Percentiles rank a stretch among this genome's conserved stretches.
Conservation (phyloP, 2,113 vertebrate species). For the Scomber japonicus region DNA sequence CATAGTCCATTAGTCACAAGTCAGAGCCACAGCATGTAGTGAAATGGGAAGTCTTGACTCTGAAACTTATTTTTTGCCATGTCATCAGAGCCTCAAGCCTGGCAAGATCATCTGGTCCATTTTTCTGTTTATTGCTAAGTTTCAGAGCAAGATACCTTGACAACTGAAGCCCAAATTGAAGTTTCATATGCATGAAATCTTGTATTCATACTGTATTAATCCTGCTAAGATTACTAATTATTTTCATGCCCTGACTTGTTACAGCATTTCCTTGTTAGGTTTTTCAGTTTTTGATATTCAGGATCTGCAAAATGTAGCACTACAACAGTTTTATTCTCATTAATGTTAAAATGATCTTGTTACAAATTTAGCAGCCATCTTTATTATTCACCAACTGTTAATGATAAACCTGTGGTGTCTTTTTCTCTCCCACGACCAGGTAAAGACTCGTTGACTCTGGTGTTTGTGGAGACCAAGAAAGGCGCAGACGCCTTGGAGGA, state of each 20-base stretch:
- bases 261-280: too few relatives aligned
- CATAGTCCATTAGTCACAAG: not conserved
- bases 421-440: constrained; percentile 79
- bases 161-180: not conserved
- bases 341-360: not conserved
- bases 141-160: not conserved
- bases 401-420: not conserved
- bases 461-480: constrained; percentile 99
- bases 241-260: too few relatives aligned
- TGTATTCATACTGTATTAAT: too few relatives aligned
- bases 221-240: too few relatives aligned
- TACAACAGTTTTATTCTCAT: not conserved
- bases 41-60: not conserved
- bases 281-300: not conserved
- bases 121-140: too few relatives aligned
- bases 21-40: not conserved
- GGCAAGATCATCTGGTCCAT: too few relatives aligned
- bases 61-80: too few relatives aligned
- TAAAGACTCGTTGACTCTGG: constrained; percentile 95
- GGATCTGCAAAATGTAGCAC: not conserved
- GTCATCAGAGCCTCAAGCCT: too few relatives aligned
- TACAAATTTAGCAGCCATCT: too few relatives aligned
- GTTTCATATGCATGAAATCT: not conserved
- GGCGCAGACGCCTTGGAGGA: constrained; percentile 96
- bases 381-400: not conserved